Evolutionary conservation across 1,140 invertebrate genomes (phyloP), one percentile per base, ranked within the genome.

Genomic region (Brachionus rotundiformis): DNA sequence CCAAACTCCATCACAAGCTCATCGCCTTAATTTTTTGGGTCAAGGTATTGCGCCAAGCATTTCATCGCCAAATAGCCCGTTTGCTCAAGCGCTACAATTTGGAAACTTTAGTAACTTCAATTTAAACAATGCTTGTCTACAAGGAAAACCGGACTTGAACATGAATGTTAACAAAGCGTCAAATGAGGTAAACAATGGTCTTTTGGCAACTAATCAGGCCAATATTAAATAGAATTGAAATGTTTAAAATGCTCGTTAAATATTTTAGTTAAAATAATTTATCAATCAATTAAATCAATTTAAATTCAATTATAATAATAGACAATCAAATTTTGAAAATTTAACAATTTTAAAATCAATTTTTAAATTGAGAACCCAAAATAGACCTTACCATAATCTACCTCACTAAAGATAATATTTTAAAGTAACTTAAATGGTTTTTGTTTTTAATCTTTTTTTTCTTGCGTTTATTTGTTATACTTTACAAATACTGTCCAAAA

Each of bases 1-100:
- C 25, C 68, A 73, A 19, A 73, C 68, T 25, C 68, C 65, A 36
- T 33, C 39, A 1, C 39, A 73, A 2, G 19, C 36, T 13, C 33
- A 73, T 25, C 68, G 41, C 3, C 41, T 73, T 39, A 73, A 11
- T 27, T 73, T 73, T 44, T 44, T 73, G 25, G 36, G 39, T 13
- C 68, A 73, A n/a, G 41, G 68, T 10, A 41, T 73, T 73, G 44
- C 68, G 36, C 68, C 68, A 2, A 73, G 44, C 36, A 73, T 73
- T n/a, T 73, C 68, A 29, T 73, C 68, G 39, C 68, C 68, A 73
- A 73, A 73, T 44, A 73, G 27, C 11, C 16, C 68, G 29, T 73
- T 73, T 11, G 68, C 68, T 47, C 68, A 73, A 5, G 68, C 68
- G 25, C 41, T 73, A 8, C 33, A 73, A 44, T 73, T 73, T 44